phyloP scores from a whole-genome alignment of 2,797 vertebrate genomes.

The Enteromius mattozi region DNA sequence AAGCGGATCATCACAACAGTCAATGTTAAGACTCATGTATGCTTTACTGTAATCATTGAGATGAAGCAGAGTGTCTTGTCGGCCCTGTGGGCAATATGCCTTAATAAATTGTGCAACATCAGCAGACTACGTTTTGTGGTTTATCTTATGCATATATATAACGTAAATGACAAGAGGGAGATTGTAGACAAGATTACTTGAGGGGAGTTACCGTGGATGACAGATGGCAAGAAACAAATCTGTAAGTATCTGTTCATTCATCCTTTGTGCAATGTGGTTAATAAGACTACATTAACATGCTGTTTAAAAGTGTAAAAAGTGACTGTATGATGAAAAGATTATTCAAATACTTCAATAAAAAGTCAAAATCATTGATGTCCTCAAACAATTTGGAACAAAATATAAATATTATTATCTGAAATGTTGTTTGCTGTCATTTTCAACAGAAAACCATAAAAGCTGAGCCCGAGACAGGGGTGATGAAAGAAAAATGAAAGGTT shows the following conservation, averaged over 20 bases:
- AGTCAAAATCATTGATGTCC: not conserved
- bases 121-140: not conserved
- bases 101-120: constrained; percentile 52
- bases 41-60: constrained; percentile 21
- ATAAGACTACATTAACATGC: not conserved
- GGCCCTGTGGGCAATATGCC: constrained; percentile 10
- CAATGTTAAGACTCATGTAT: constrained; percentile 23
- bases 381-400: not conserved
- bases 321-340: not conserved
- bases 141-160: not conserved
- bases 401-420: not conserved
- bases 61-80: constrained; percentile 7
- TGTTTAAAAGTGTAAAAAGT: not conserved
- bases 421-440: not conserved
- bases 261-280: not conserved
- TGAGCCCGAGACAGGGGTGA: constrained; percentile 52
- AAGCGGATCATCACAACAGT: constrained; percentile 21
- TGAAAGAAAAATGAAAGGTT: constrained; percentile 47
- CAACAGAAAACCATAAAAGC: constrained; percentile 6
- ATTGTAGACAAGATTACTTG: not conserved
- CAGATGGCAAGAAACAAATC: not conserved
- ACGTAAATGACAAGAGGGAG: too few relatives aligned
- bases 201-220: not conserved
- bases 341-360: not conserved
- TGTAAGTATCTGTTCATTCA: not conserved